Percentiles rank a stretch among this genome's conserved stretches.
These are phyloP conservation scores for Drosophila sechellia DNA, from an alignment of 1,140 invertebrate genomes.

Conservation along the genomic window DNA sequence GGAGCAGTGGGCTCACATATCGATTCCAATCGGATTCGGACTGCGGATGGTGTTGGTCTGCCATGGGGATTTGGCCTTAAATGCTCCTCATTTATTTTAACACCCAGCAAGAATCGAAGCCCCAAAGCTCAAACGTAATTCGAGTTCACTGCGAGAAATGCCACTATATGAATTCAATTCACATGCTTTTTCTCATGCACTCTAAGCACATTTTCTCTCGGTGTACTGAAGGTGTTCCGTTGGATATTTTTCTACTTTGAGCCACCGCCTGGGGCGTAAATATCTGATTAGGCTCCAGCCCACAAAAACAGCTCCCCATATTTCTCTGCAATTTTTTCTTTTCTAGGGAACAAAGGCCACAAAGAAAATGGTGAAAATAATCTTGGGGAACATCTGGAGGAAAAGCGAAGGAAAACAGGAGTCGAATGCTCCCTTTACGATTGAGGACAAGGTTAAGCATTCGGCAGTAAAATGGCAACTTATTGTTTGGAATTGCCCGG, in stretches of 20 bases:
- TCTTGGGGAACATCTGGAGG: slow-evolving; percentile 47
- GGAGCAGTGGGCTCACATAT: slow-evolving; percentile 21
- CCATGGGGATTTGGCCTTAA: slow-evolving; percentile 55
- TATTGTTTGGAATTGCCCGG: slow-evolving; percentile 51
- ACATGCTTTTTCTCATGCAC: background rate
- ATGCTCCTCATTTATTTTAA: slow-evolving; percentile 63
- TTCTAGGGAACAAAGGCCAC: slow-evolving; percentile 39
- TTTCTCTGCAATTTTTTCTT: slow-evolving; percentile 13
- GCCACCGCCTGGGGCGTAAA: slow-evolving; percentile 58
- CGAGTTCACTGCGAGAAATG: background rate
- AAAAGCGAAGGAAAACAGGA: slow-evolving; percentile 4
- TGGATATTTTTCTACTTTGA: slow-evolving; percentile 40
- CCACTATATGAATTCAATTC: background rate
- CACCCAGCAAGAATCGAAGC: slow-evolving; percentile 49
- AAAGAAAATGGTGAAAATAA: slow-evolving; percentile 58
- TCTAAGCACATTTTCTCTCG: background rate
- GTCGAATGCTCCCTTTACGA: slow-evolving; percentile 43
- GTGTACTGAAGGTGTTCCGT: slow-evolving; percentile 22
- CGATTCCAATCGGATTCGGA: slow-evolving; percentile 37
- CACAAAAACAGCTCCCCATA: slow-evolving; percentile 5
- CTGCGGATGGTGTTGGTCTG: slow-evolving; percentile 16
- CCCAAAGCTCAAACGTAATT: slow-evolving; percentile 54
- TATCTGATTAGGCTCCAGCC: slow-evolving; percentile 59
- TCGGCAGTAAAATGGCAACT: slow-evolving; percentile 61
- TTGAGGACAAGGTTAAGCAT: slow-evolving; percentile 63